phyloP scores from a whole-genome alignment of 2,797 vertebrate species.

The Channa striata region DNA sequence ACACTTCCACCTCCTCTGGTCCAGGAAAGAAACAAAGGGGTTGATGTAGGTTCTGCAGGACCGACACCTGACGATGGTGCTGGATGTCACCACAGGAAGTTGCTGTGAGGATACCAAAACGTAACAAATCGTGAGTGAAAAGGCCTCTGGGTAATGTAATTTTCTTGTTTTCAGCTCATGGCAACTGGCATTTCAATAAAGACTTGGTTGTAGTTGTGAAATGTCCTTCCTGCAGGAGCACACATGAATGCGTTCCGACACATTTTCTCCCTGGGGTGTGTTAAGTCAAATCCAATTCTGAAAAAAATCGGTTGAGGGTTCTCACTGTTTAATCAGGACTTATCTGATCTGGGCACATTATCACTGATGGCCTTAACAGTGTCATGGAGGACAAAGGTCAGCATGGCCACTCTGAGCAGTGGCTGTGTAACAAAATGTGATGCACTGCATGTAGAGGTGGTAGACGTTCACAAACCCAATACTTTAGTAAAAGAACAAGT shows the following conservation, averaged over 20 bases:
- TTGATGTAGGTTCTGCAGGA: conserved; percentile 97
- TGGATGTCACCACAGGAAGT: conserved; percentile 96
- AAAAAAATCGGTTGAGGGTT: not conserved
- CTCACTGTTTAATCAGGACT: conserved; percentile 2
- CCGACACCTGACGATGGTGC: conserved; percentile 95
- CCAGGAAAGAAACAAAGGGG: conserved; percentile 95
- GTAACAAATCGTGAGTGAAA: conserved; percentile 29
- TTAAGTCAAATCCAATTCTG: conserved; percentile 15
- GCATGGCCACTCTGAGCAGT: too few relatives aligned
- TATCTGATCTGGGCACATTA: not conserved
- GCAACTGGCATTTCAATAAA: conserved; percentile 30
- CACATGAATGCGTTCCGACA: conserved; percentile 5
- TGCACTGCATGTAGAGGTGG: too few relatives aligned
- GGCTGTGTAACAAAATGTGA: too few relatives aligned
- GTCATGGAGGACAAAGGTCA: too few relatives aligned
- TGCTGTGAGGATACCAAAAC: conserved; percentile 82
- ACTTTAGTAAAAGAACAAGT: too few relatives aligned
- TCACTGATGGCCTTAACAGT: too few relatives aligned
- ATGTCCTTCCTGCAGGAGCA: not conserved
- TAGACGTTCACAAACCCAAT: too few relatives aligned
- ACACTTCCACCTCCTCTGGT: conserved; percentile 97
- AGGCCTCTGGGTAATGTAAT: not conserved
- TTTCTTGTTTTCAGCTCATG: conserved; percentile 12
- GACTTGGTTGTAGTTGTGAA: conserved; percentile 16
- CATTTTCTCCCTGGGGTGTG: conserved; percentile 3